Conservation (phyloP, 2,113 vertebrate species). For the Petaurus breviceps region DNA sequence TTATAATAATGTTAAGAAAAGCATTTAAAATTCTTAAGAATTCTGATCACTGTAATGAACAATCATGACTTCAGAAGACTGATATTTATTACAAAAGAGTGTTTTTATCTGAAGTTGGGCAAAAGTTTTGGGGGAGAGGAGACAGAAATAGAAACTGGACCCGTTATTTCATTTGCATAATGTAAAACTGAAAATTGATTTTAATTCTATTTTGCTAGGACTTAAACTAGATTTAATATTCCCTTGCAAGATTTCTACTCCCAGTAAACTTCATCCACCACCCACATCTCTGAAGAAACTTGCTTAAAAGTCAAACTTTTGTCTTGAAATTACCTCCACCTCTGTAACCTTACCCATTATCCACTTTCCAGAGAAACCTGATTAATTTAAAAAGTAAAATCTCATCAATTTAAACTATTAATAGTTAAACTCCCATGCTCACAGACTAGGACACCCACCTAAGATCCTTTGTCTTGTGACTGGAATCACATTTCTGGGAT, state of each 20-base stretch:
- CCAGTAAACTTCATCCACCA: not conserved
- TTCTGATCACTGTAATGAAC: not conserved
- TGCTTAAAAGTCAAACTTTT: not conserved
- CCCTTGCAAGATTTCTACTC: not conserved
- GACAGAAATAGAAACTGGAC: too few species aligned
- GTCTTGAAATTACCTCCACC: not conserved
- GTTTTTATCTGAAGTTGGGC: not conserved
- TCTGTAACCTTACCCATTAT: not conserved
- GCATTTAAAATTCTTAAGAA: not conserved
- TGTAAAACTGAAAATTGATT: too few species aligned
- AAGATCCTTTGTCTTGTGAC: not conserved
- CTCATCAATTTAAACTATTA: too few species aligned
- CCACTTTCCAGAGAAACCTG: not conserved
- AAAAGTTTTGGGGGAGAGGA: not conserved
- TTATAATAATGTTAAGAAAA: not conserved
- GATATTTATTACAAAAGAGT: not conserved
- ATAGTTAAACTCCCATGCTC: not conserved
- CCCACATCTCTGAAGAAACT: not conserved
- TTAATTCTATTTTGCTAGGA: not conserved
- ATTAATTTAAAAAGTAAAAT: not conserved
- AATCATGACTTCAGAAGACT: not conserved
- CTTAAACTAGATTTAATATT: not conserved
- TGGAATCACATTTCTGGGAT: not conserved
- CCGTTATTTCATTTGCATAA: too few species aligned
- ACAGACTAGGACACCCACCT: not conserved